A percentile compares a stretch with the other conserved stretches of the same genome.
Evolutionary conservation across 2,888 invertebrate genomes (phyloP).

Genomic region (Napeogenes inachia): DNA sequence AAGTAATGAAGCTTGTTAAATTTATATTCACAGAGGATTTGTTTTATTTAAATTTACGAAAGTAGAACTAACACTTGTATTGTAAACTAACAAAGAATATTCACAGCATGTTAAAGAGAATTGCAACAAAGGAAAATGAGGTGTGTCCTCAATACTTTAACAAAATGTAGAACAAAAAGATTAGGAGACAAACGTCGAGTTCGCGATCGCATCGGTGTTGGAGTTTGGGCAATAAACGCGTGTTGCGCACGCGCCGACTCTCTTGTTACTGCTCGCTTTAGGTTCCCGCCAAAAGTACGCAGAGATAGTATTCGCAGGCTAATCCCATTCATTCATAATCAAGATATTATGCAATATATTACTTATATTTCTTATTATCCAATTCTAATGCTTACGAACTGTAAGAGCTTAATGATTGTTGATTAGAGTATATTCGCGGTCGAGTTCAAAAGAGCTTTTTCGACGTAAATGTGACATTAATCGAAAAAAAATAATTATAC

Average conservation of each 20-base stretch:
- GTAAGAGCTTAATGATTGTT: conserved; percentile 9
- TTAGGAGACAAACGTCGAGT: conserved; percentile 68
- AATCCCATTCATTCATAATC: conserved; percentile 63
- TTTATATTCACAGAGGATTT: conserved; percentile 50
- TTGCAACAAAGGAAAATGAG: conserved; percentile 65
- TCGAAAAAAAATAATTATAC: no score
- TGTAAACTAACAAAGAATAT: conserved; percentile 65
- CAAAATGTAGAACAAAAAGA: conserved; percentile 57
- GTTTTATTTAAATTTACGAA: conserved; percentile 60
- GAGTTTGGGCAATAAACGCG: conserved; percentile 59
- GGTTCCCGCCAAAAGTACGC: conserved; percentile 67
- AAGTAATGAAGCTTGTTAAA: conserved; percentile 28
- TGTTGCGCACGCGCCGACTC: conserved; percentile 70
- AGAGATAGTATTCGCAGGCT: conserved; percentile 52
- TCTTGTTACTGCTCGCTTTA: conserved; percentile 59
- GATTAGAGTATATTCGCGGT: not conserved
- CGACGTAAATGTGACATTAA: no score
- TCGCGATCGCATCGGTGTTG: conserved; percentile 64
- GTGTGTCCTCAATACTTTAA: conserved; percentile 70
- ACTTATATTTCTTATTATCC: conserved; percentile 46
- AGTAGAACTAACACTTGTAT: conserved; percentile 73
- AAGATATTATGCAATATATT: conserved; percentile 57
- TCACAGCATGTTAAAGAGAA: conserved; percentile 69
- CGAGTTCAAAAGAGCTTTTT: no score
- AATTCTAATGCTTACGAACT: conserved; percentile 42